Percentiles rank a stretch among this genome's conserved stretches.
phyloP scores from a whole-genome alignment of 1,140 invertebrate genomes.

The Acromyrmex echinatior region DNA sequence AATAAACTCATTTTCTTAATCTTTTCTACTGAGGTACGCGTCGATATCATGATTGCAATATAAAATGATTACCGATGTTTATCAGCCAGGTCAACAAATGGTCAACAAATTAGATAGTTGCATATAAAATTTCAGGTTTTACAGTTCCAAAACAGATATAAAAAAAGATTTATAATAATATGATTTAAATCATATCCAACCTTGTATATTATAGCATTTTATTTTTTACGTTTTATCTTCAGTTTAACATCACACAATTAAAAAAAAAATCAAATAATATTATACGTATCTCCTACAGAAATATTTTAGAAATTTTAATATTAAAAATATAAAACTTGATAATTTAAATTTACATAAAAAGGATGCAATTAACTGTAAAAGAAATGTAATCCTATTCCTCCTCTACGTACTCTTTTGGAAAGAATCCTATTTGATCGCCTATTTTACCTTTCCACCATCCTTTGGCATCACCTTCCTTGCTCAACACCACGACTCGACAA shows the following conservation, averaged over 20 bases:
- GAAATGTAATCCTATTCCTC: constrained; percentile 80
- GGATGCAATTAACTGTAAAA: background rate
- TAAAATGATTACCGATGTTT: constrained; percentile 46
- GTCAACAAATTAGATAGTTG: constrained; percentile 33
- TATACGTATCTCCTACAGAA: background rate
- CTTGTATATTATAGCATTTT: background rate
- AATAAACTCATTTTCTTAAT: constrained; percentile 26
- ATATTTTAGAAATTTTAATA: background rate
- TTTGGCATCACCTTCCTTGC: constrained; percentile 92
- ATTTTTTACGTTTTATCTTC: constrained; percentile 3
- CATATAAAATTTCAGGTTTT: constrained; percentile 28
- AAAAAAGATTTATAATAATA: background rate
- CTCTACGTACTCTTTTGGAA: constrained; percentile 89
- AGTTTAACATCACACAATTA: background rate
- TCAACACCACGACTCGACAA: constrained; percentile 92
- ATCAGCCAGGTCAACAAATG: background rate
- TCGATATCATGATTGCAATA: constrained; percentile 66
- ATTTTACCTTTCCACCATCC: constrained; percentile 94
- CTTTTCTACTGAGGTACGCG: constrained; percentile 51
- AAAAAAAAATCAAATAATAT: background rate
- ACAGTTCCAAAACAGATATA: background rate
- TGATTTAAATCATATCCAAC: background rate
- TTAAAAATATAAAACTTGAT: background rate
- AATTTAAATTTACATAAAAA: constrained; percentile 3
- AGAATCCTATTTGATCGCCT: constrained; percentile 89